A percentile compares a stretch with the other conserved stretches of the same genome.
Conservation (phyloP, 2,888 invertebrate species). For the Beris chalybata region DNA sequence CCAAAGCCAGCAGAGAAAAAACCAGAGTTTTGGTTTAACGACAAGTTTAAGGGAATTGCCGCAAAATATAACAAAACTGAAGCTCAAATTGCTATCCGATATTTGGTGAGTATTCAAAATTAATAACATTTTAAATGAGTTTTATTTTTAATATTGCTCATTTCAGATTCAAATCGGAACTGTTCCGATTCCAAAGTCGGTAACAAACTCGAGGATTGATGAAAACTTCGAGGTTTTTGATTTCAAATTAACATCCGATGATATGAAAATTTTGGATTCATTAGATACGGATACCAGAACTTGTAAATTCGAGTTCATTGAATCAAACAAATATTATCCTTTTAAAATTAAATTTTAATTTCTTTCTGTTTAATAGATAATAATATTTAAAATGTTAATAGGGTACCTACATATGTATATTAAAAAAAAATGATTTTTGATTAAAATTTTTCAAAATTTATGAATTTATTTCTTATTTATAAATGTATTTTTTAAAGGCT, state of each 20-base stretch:
- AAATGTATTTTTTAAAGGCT: no score
- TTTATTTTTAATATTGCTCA: conserved; percentile 49
- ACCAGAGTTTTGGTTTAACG: conserved; percentile 59
- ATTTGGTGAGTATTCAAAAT: conserved; percentile 59
- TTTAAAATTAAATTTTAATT: conserved; percentile 51
- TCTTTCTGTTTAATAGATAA: no score
- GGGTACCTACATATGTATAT: no score
- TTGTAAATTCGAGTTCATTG: conserved; percentile 37
- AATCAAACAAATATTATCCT: conserved; percentile 53
- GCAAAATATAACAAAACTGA: conserved; percentile 66
- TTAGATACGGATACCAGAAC: conserved; percentile 57
- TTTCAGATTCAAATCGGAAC: conserved; percentile 58
- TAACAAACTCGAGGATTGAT: conserved; percentile 54
- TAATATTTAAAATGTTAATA: no score
- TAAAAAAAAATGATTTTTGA: no score
- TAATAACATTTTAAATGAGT: no score
- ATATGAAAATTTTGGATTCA: conserved; percentile 57
- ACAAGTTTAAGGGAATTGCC: conserved; percentile 60
- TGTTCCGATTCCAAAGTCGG: conserved; percentile 59
- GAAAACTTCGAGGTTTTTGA: conserved; percentile 59
- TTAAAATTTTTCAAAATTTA: no score
- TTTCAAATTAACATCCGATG: conserved; percentile 58
- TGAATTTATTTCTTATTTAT: no score
- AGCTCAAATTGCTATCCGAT: conserved; percentile 66
- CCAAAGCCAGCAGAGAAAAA: conserved; percentile 57